phyloP scores from a whole-genome alignment of 2,113 vertebrate species.

The Ramphastos sulfuratus region DNA sequence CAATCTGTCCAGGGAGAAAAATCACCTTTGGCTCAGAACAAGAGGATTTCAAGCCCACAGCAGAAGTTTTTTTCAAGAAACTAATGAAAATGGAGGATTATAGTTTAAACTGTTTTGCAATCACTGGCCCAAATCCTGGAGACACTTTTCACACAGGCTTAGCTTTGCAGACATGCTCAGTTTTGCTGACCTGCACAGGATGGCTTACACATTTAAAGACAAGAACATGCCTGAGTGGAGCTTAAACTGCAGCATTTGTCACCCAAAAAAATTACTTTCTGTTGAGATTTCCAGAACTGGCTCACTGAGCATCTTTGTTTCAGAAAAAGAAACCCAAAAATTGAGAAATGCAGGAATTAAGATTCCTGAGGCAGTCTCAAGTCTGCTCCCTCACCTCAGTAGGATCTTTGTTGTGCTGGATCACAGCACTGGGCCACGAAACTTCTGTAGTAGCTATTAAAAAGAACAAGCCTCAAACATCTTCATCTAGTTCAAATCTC shows the following conservation, averaged over 20 bases:
- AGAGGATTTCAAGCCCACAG: constrained; percentile 5
- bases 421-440: background rate
- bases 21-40: constrained; percentile 36
- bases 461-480: background rate
- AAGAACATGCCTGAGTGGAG: background rate
- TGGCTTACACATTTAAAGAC: background rate
- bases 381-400: background rate
- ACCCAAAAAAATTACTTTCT: background rate
- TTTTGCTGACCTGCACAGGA: background rate
- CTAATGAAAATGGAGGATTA: constrained; percentile 38
- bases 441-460: background rate
- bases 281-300: background rate
- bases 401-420: background rate
- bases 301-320: background rate
- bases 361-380: background rate
- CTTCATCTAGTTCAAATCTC: background rate
- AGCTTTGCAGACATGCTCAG: background rate
- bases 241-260: background rate
- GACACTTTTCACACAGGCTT: background rate
- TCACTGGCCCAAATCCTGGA: background rate
- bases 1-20: constrained; percentile 1
- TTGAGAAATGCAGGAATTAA: constrained; percentile 10
- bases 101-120: constrained; percentile 30
- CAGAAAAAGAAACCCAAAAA: background rate
- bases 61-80: constrained; percentile 33